Evolutionary conservation across 2,888 invertebrate species (phyloP), one percentile per base, ranked within the genome.

Genomic region (Lasioglossum lativentre): DNA sequence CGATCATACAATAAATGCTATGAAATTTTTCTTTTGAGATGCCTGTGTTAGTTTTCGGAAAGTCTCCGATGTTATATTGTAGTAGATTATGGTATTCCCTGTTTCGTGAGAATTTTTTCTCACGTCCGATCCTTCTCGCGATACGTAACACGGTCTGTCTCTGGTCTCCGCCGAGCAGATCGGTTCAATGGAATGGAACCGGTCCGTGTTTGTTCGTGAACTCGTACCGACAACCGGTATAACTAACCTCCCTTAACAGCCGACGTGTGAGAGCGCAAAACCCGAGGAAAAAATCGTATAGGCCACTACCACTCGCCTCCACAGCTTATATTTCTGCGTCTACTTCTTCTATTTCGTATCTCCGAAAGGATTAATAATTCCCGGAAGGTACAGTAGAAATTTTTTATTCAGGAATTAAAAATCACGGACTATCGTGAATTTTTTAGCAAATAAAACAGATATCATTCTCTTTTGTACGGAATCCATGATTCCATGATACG

Each of bases 161-260:
- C 75, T 68, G 82, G 79, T 85, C 59, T 59, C 59, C 68, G 66
- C 45, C 63, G 86, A 68, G 74, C 40, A 84, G 84, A 86, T 90
- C 86, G 91, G 85, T 90, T 89, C 91, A 92, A 93, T 92, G 93
- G 89, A 89, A 86, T 85, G 85, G 86, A 93, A 93, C 93, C 93
- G 93, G 93, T 93, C 90, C 82, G 75, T 85, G 85, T 87, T 90
- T 89, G 90, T 88, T 91, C 87, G 86, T 88, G 89, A 91, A 92
- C 79, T 88, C 91, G 78, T 80, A 87, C 84, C 88, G 86, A 71
- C 88, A 92, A 93, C 92, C 92, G 92, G 93, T 93, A 92, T 93
- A 93, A 93, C 93, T 93, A 92, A 93, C 93, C 93, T 93, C 88
- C 88, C 92, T 90, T 92, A 93, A 93, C 90, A 78, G 85, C 76